Evolutionary conservation across 2,888 invertebrate genomes (phyloP).

Genomic region (Phaonia tiefii): DNA sequence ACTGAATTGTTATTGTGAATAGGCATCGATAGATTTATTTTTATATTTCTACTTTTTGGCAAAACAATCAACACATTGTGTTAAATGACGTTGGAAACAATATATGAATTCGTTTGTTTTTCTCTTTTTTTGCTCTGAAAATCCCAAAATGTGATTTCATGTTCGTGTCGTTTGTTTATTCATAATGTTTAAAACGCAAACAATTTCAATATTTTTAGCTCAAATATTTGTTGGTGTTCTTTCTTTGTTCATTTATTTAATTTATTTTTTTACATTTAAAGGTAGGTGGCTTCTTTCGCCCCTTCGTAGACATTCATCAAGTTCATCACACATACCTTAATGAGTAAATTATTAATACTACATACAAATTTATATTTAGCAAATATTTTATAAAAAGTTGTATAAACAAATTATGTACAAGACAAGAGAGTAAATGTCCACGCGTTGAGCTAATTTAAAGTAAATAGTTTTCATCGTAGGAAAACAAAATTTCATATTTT

Average conservation of each 20-base stretch:
- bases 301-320: too few relatives aligned
- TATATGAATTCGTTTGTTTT: neutral
- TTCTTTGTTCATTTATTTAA: neutral
- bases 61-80: neutral
- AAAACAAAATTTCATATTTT: too few relatives aligned
- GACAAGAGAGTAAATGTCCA: too few relatives aligned
- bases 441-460: too few relatives aligned
- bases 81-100: constrained; percentile 2
- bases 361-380: too few relatives aligned
- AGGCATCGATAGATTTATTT: neutral
- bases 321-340: too few relatives aligned
- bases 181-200: neutral
- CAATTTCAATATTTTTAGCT: constrained; percentile 1
- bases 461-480: too few relatives aligned
- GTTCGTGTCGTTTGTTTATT: neutral
- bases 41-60: neutral
- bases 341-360: too few relatives aligned
- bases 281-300: too few relatives aligned
- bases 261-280: neutral
- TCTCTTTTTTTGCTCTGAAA: neutral
- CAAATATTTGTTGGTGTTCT: constrained; percentile 2
- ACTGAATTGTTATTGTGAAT: neutral
- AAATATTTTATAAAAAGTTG: too few relatives aligned
- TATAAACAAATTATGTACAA: too few relatives aligned
- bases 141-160: constrained; percentile 9